A percentile compares a stretch with the other conserved stretches of the same genome.
phyloP scores from a whole-genome alignment of 2,797 vertebrate species.

The Takifugu rubripes region DNA sequence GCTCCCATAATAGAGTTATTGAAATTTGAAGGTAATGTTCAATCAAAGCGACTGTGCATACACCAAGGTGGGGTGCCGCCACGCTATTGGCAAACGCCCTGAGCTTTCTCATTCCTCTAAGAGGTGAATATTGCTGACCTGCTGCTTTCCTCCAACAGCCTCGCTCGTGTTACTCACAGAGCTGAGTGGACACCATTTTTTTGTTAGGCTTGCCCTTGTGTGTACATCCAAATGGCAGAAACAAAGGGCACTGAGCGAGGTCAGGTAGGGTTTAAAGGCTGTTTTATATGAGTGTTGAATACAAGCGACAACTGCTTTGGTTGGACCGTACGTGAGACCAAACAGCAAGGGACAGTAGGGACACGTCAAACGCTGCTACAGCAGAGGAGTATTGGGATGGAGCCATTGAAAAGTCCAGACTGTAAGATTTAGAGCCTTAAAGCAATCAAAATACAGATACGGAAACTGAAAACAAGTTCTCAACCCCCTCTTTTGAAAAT shows the following conservation, averaged over 20 bases:
- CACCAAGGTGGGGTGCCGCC: conserved; percentile 43
- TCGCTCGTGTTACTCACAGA: conserved; percentile 53
- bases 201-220: conserved; percentile 46
- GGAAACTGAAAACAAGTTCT: too few relatives aligned
- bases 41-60: conserved; percentile 58
- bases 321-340: too few relatives aligned
- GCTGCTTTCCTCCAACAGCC: conserved; percentile 40
- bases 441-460: too few relatives aligned
- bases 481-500: too few relatives aligned
- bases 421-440: too few relatives aligned
- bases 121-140: conserved; percentile 66
- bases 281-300: conserved; percentile 3
- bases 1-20: conserved; percentile 34
- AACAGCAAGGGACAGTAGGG: too few relatives aligned
- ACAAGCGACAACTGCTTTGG: too few relatives aligned
- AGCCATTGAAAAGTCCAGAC: too few relatives aligned
- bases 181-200: conserved; percentile 42
- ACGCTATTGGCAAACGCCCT: conserved; percentile 40
- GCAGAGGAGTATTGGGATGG: too few relatives aligned
- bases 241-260: conserved; percentile 53
- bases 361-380: too few relatives aligned
- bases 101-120: conserved; percentile 55
- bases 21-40: conserved; percentile 53
- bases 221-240: conserved; percentile 47
- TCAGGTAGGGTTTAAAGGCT: conserved; percentile 20